Evolutionary conservation across 2,113 vertebrate genomes (phyloP).

Genomic region (Suncus etruscus): DNA sequence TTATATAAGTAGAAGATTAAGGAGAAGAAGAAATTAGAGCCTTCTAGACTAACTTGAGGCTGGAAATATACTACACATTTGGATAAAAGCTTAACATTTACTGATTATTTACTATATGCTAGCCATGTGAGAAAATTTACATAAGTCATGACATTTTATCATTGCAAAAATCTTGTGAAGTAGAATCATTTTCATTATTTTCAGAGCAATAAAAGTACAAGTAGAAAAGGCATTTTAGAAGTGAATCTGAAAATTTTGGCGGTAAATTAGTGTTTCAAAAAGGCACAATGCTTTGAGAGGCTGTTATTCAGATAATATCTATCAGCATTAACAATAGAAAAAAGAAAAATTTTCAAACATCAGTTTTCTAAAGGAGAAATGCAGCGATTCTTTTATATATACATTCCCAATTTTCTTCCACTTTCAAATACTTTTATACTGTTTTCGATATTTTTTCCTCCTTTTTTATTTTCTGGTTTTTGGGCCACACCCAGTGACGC

Average conservation of each 20-base stretch:
- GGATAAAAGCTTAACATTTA: not conserved
- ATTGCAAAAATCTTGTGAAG: not conserved
- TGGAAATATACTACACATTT: not conserved
- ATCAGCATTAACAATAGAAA: not conserved
- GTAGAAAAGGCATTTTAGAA: not conserved
- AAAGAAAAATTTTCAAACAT: not conserved
- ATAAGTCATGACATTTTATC: not conserved
- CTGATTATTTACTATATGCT: too few relatives aligned
- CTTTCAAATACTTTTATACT: slow-evolving; percentile 1
- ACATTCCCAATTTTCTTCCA: not conserved
- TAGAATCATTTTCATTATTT: not conserved
- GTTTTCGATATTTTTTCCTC: not conserved
- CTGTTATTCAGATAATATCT: not conserved
- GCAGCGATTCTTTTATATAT: not conserved
- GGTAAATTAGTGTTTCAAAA: not conserved
- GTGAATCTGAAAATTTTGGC: not conserved
- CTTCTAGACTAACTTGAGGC: not conserved
- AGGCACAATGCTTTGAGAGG: not conserved
- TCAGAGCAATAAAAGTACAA: not conserved
- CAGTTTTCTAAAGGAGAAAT: not conserved
- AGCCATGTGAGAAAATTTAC: too few relatives aligned
- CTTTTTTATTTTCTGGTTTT: too few relatives aligned
- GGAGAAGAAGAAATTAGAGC: not conserved
- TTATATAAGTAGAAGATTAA: not conserved
- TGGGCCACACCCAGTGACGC: too few relatives aligned